phyloP scores from a whole-genome alignment of 2,888 invertebrate genomes.

The Lagria hirta region DNA sequence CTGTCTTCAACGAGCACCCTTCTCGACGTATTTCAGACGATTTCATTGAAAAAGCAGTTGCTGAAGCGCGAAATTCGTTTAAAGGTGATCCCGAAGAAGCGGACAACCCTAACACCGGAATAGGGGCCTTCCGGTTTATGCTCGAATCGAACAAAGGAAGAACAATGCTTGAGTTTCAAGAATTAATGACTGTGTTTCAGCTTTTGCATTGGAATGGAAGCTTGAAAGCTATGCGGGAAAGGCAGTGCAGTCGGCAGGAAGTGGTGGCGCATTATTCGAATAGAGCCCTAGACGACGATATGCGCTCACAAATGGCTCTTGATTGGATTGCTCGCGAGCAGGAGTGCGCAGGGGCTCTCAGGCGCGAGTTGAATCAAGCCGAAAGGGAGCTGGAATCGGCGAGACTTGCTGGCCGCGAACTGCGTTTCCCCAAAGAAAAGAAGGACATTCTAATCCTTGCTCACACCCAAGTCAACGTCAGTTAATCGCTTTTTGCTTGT shows the following conservation, averaged over 20 bases:
- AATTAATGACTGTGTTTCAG: constrained; percentile 97
- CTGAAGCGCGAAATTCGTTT: constrained; percentile 87
- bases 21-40: constrained; percentile 89
- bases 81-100: constrained; percentile 64
- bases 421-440: constrained; percentile 94
- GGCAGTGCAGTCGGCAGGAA: constrained; percentile 92
- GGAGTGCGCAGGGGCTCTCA: constrained; percentile 72
- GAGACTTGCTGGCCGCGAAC: constrained; percentile 83
- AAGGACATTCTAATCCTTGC: constrained; percentile 91
- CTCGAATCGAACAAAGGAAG: constrained; percentile 82
- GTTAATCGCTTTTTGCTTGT: constrained; percentile 37
- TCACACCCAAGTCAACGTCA: constrained; percentile 72
- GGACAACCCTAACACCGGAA: constrained; percentile 70
- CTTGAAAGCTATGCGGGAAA: constrained; percentile 90
- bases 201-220: constrained; percentile 97
- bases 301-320: constrained; percentile 94
- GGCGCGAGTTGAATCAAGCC: constrained; percentile 78
- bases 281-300: constrained; percentile 89
- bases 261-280: constrained; percentile 92
- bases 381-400: constrained; percentile 86
- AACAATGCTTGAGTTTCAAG: constrained; percentile 95
- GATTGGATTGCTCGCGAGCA: constrained; percentile 90
- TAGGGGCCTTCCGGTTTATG: constrained; percentile 76
- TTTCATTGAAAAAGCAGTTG: constrained; percentile 90
- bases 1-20: constrained; percentile 94